These are phyloP conservation scores for Aurelia aurita DNA, from an alignment of 30 jellyfish, hydroid and myxozoan species.

Conservation along the genomic window DNA sequence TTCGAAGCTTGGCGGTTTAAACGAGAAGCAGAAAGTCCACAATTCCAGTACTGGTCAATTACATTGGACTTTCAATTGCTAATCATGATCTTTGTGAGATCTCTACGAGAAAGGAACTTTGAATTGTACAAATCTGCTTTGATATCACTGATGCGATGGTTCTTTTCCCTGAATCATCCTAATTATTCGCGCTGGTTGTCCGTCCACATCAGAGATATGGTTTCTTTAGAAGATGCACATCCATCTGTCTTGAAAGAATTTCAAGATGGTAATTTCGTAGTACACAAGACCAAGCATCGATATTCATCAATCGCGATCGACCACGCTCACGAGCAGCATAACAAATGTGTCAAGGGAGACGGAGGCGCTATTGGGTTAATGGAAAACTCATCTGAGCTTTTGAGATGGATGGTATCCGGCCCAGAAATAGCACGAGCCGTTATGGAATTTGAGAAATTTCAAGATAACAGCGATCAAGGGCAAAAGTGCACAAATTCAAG, in stretches of 20 bases:
- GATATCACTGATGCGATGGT: background rate
- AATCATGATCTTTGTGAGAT: background rate
- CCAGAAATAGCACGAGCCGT: constrained; percentile 31
- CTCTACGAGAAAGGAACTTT: background rate
- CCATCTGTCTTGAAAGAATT: constrained; percentile 10
- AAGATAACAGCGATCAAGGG: background rate
- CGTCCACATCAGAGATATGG: background rate
- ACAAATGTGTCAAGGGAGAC: constrained; percentile 37
- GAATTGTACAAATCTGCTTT: background rate
- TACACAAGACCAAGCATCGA: background rate
- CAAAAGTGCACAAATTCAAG: background rate
- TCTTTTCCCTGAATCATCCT: constrained; percentile 1
- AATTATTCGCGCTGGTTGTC: background rate
- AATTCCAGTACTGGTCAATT: background rate
- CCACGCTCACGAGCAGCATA: constrained; percentile 40
- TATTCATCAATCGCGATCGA: constrained; percentile 37
- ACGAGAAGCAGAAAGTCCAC: constrained; percentile 6
- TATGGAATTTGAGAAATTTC: background rate
- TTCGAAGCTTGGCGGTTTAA: background rate
- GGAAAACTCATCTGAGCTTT: constrained; percentile 3
- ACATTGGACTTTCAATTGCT: background rate
- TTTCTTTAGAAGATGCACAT: background rate
- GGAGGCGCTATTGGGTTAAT: constrained; percentile 32
- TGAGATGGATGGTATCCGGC: constrained; percentile 46
- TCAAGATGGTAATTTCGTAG: constrained; percentile 18